These are phyloP conservation scores for Drosophila mayaguana DNA, from an alignment of 2,888 invertebrate species.

Conservation along the genomic window DNA sequence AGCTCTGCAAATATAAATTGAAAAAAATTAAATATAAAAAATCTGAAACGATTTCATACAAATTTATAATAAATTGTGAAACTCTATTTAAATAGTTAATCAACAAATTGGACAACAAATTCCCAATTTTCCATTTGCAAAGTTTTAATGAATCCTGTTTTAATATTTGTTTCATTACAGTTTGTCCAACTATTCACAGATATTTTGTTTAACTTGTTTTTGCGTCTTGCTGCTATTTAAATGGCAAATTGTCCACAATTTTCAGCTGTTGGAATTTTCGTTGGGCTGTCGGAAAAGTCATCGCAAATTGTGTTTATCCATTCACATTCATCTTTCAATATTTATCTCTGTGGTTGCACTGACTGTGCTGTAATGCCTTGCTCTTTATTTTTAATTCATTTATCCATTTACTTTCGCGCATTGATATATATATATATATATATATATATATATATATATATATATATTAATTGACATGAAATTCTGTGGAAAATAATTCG, in stretches of 20 bases:
- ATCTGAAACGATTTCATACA: not conserved
- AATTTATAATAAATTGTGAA: not conserved
- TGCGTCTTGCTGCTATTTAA: not conserved
- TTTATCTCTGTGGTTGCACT: not conserved
- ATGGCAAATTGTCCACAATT: constrained; percentile 3
- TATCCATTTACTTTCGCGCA: not conserved
- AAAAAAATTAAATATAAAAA: not conserved
- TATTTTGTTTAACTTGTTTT: constrained; percentile 6
- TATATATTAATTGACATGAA: constrained; percentile 34
- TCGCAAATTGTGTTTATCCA: constrained; percentile 24
- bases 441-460: no score
- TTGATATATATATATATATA: constrained; percentile 27
- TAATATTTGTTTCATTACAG: constrained; percentile 32
- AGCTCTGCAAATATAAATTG: constrained; percentile 86
- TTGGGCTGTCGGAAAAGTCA: constrained; percentile 2
- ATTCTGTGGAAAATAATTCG: not conserved
- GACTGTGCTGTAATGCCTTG: not conserved
- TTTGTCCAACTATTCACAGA: constrained; percentile 17
- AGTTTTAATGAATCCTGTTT: constrained; percentile 31
- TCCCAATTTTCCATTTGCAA: not conserved
- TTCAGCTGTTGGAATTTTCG: constrained; percentile 3
- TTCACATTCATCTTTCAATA: not conserved
- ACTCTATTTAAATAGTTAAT: no score
- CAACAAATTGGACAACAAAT: not conserved
- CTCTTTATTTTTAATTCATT: not conserved